Conservation (phyloP, 2,888 invertebrate species). For the Criorhina ranunculi region DNA sequence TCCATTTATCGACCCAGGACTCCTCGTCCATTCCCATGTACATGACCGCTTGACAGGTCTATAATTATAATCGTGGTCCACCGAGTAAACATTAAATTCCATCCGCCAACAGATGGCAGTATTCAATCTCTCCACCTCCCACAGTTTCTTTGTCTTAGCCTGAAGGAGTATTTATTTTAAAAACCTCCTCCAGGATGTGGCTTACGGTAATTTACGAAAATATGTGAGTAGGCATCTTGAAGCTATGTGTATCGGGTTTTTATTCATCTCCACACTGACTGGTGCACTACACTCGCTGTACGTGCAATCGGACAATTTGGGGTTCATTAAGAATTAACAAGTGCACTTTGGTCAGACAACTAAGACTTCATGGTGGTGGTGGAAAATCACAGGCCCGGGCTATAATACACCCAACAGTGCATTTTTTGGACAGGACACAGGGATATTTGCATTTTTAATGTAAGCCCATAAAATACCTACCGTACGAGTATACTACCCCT, state of each 20-base stretch:
- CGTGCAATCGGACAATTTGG: slow-evolving; percentile 65
- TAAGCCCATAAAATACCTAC: slow-evolving; percentile 58
- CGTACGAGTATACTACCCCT: background rate
- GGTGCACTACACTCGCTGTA: slow-evolving; percentile 15
- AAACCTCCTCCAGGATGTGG: slow-evolving; percentile 39
- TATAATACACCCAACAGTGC: slow-evolving; percentile 44
- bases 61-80: background rate
- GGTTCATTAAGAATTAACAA: slow-evolving; percentile 72
- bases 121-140: background rate
- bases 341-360: slow-evolving; percentile 70
- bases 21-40: too few species aligned
- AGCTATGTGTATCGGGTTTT: slow-evolving; percentile 34
- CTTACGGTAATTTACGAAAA: slow-evolving; percentile 49
- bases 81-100: background rate
- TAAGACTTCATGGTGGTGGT: slow-evolving; percentile 39
- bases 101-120: slow-evolving; percentile 17
- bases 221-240: slow-evolving; percentile 59
- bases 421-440: slow-evolving; percentile 65
- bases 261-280: slow-evolving; percentile 27
- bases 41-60: background rate
- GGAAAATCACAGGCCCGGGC: slow-evolving; percentile 78
- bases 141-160: background rate
- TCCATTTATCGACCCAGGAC: too few species aligned
- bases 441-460: slow-evolving; percentile 73
- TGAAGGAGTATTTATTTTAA: slow-evolving; percentile 1